A percentile compares a stretch with the other conserved stretches of the same genome.
Conservation (phyloP, 1,140 invertebrate genomes). For the Drosophila lacertosa region DNA sequence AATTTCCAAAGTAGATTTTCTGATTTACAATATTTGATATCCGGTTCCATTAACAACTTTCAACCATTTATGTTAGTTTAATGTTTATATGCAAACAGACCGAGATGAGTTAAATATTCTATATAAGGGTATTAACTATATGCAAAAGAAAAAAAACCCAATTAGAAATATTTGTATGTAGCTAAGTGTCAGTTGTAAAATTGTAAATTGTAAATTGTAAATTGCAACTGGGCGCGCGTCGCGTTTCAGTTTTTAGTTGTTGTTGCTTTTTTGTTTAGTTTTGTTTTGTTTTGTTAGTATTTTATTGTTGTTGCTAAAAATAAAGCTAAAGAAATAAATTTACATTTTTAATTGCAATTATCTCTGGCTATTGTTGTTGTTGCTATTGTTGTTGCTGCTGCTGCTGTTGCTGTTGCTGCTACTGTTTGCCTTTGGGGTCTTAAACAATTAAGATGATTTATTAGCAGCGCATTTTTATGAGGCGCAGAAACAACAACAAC, state of each 20-base stretch:
- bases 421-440: slow-evolving; percentile 76
- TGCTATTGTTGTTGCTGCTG: slow-evolving; percentile 17
- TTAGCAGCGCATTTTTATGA: slow-evolving; percentile 75
- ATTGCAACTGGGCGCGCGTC: slow-evolving; percentile 74
- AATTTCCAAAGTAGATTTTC: no score
- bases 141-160: slow-evolving; percentile 47
- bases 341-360: slow-evolving; percentile 82
- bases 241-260: slow-evolving; percentile 51
- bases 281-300: slow-evolving; percentile 17
- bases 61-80: no score
- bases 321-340: slow-evolving; percentile 76
- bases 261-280: slow-evolving; percentile 12
- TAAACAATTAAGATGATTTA: slow-evolving; percentile 77
- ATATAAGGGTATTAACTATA: slow-evolving; percentile 9
- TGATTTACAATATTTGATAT: no score
- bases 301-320: slow-evolving; percentile 66
- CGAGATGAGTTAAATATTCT: no score
- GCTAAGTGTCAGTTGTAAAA: slow-evolving; percentile 70
- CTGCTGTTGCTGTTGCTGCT: slow-evolving; percentile 46
- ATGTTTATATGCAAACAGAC: no score
- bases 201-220: slow-evolving; percentile 44
- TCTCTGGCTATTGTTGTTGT: slow-evolving; percentile 67
- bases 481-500: slow-evolving; percentile 55
- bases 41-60: no score
- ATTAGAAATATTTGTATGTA: slow-evolving; percentile 67